Evolutionary conservation across 1,140 invertebrate genomes (phyloP).

Genomic region (Orchestia grillus): DNA sequence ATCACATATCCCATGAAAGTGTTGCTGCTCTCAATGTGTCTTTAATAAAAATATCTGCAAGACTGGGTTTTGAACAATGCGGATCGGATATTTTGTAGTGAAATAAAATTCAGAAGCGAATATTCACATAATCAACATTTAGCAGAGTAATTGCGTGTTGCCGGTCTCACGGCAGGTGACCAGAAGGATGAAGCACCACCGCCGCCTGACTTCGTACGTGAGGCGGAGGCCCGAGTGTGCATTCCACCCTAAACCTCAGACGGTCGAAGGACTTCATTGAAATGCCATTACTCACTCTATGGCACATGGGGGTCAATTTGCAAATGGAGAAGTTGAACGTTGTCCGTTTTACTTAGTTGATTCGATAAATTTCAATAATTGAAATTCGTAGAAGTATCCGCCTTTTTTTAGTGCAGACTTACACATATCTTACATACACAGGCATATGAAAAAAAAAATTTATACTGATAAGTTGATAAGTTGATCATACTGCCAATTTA

Average conservation of each 20-base stretch:
- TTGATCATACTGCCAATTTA: not conserved
- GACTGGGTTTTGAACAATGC: not conserved
- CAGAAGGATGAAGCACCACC: not conserved
- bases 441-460: not conserved
- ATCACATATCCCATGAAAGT: not conserved
- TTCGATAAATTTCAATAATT: not conserved
- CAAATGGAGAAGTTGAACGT: not conserved
- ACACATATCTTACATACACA: no score
- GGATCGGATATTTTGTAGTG: not conserved
- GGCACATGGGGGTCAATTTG: not conserved
- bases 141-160: not conserved
- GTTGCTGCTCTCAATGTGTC: not conserved
- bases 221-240: not conserved
- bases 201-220: not conserved
- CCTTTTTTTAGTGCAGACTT: not conserved
- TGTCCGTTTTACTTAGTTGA: not conserved
- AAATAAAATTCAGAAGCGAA: not conserved
- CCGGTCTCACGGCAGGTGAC: not conserved
- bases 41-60: not conserved
- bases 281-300: not conserved
- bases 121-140: not conserved
- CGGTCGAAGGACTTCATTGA: not conserved
- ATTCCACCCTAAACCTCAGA: not conserved
- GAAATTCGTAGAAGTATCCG: not conserved
- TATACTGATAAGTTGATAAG: not conserved